Evolutionary conservation across 2,888 invertebrate genomes (phyloP), one percentile per base, ranked within the genome.

Genomic region (Callyntrura guangdongensis): DNA sequence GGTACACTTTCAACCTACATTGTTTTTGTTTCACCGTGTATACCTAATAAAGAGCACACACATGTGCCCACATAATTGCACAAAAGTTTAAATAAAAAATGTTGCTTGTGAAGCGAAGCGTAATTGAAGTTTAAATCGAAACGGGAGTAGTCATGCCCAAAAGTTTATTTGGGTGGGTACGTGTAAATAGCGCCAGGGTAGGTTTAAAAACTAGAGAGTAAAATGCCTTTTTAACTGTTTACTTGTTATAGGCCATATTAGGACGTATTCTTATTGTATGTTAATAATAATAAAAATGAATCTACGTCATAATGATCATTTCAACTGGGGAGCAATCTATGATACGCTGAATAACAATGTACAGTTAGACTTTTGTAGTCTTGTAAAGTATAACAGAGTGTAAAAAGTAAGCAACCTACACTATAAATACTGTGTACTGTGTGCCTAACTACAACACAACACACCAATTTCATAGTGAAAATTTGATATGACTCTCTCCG

Each of bases 241-340:
- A 3, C 53, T 79, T 79, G 79, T 77, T 77, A 53, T 79, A 79
- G 79, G 79, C 79, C 79, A 79, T 79, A 79, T 27, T 27, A 61
- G 14, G 27, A 17, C 59, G 27, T 79, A 61, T 12, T n/a, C 20
- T 11, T 47, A 22, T 77, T 25, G 59, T 45, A 86, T 59, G 74
- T 86, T 74, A 74, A 36, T 49, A 47, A n/a, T 53, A n/a, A 36
- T 20, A 59, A 17, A 67, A 36, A 86, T 59, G 59, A 27, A 61
- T 82, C 12, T 82, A 69, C 81, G 74, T 77, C 49, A 84, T 56
- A 74, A 69, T 89, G 67, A 82, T 82, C 0, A 79, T 22, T 90
- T 90, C 90, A 90, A 74, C 82, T 89, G 90, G 90, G 90, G 90
- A 90, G 79, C 67, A 85, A 85, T 85, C 79, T 74, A 61, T 74